These are phyloP conservation scores for Gallinago solitaria DNA, from an alignment of 2,797 vertebrate species.

Conservation along the genomic window DNA sequence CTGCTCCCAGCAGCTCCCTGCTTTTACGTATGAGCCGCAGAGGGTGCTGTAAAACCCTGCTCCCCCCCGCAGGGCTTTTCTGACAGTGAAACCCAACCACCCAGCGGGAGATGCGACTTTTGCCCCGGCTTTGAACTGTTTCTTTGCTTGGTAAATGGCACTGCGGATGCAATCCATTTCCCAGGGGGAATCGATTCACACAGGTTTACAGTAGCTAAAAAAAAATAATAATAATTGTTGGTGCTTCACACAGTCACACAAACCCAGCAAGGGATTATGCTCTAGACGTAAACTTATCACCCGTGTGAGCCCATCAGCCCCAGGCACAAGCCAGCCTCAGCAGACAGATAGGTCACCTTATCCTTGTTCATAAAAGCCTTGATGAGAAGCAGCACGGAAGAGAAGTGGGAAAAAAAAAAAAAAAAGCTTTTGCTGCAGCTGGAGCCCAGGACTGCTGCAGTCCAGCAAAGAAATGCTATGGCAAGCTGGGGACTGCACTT, in stretches of 20 bases:
- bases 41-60: neutral
- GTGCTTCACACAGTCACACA: neutral
- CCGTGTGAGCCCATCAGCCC: neutral
- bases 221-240: neutral
- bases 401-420: neutral
- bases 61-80: accelerated
- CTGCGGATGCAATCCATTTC: neutral
- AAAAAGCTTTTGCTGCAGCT: neutral
- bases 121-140: neutral
- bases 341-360: neutral
- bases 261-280: neutral
- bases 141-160: neutral
- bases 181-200: neutral
- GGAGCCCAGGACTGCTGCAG: neutral
- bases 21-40: neutral
- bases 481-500: accelerated
- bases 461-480: neutral
- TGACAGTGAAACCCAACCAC: accelerated
- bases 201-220: neutral
- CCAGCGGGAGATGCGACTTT: neutral
- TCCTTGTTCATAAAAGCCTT: accelerated
- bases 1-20: neutral
- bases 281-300: neutral
- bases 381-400: neutral
- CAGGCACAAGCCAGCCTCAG: neutral